Base-by-base conservation (phyloP, 2,888 invertebrate genomes). In the Dastarcus helophoroides region DNA sequence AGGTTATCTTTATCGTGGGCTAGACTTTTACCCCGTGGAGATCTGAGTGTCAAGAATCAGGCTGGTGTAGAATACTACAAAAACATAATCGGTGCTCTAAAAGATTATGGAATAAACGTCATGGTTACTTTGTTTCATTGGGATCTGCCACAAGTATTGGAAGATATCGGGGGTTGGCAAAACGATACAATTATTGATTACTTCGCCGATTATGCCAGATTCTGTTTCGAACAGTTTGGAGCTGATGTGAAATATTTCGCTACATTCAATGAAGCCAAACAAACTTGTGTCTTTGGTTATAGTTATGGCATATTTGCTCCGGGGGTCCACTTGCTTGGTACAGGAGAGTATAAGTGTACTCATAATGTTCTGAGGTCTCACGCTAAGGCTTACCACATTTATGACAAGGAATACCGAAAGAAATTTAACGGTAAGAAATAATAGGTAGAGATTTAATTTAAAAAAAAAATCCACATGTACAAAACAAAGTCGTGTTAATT, bases 51-150 rank as follows among this genome's bases (percentile, higher is more conserved):
- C 26, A 53, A 59, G n/a, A 81, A 76, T 47, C 48, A 65, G 41
- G 62, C 60, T 2, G 81, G 77, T 2, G 58, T 75, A 8, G 53
- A 64, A 14, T 78, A 79, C 51, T 82, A 81, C 54, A 72, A 73
- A 39, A 62, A 67, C 37, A 56, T 78, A 4, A 73, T 80, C 31
- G 54, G 76, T 44, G 71, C 68, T 47, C 63, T 81, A 38, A 37
- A 73, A 1, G 64, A 62, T 19, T 69, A 69, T 40, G 68, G 66
- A 23, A 76, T 82, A 32, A 53, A 60, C 27, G 79, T 79, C 0
- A 56, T 73, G 53, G 59, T 76, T 46, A 69, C 70, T 0, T 50
- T 73, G 16, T 68, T 64, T 42, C 70, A 72, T 35, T 69, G 67
- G 63, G 71, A 72, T 43, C 46, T 70, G 22, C 71, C 69, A 1